phyloP scores from a whole-genome alignment of 2,888 invertebrate genomes.

The Polia nebulosa region DNA sequence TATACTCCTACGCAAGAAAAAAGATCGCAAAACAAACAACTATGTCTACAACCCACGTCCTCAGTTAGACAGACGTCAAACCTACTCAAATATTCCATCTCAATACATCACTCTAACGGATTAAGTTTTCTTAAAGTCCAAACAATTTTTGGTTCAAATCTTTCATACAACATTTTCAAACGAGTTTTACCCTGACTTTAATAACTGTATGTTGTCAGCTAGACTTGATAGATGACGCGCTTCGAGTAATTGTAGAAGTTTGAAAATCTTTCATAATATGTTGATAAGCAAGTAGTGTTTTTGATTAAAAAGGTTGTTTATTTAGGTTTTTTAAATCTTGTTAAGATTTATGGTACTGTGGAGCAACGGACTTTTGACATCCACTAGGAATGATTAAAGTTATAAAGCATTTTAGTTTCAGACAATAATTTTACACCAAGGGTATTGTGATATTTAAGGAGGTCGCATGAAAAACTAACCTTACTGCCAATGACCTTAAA shows the following conservation, averaged over 20 bases:
- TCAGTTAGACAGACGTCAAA: slow-evolving; percentile 21
- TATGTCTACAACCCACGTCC: background rate
- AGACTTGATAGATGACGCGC: slow-evolving; percentile 40
- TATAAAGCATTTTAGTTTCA: too few species aligned
- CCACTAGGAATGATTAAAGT: too few species aligned
- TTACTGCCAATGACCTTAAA: too few species aligned
- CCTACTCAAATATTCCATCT: slow-evolving; percentile 49
- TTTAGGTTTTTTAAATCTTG: background rate
- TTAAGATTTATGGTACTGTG: too few species aligned
- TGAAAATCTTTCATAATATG: slow-evolving; percentile 11
- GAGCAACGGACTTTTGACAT: too few species aligned
- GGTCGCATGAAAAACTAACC: too few species aligned
- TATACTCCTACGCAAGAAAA: background rate
- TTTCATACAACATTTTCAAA: slow-evolving; percentile 41
- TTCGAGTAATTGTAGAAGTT: slow-evolving; percentile 36
- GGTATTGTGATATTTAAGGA: too few species aligned
- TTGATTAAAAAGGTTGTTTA: background rate
- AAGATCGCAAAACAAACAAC: background rate
- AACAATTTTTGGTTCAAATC: slow-evolving; percentile 54
- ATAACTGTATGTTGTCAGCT: slow-evolving; percentile 38
- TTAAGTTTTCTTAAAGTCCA: slow-evolving; percentile 48
- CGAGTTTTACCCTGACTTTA: slow-evolving; percentile 39
- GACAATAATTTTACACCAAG: too few species aligned
- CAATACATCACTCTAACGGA: slow-evolving; percentile 49
- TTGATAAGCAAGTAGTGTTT: slow-evolving; percentile 23